Base-by-base conservation (phyloP, 2,113 vertebrate species). In the Beaufortia kweichowensis region DNA sequence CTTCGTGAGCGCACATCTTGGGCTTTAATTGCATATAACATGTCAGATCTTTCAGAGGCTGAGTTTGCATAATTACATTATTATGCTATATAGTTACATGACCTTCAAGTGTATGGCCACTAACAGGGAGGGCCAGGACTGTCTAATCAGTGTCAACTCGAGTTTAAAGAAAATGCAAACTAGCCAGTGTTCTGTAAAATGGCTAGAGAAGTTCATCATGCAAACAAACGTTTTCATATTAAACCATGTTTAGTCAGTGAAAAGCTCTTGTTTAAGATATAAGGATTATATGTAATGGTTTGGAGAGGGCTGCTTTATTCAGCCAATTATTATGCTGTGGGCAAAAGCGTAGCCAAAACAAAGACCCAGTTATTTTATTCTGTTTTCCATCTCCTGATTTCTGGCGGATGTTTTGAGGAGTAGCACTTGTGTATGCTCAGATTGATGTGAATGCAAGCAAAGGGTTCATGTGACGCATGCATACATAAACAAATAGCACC, bases 401-500 rank as follows among this genome's bases (percentile, higher is more conserved):
- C 83, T 77, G n/a, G 76, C 79, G 86, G n/a, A 46, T 24, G 33
- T 29, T 84, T 77, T 60, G 78, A 77, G 68, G 77, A 82, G 33
- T 28, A 48, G 35, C 39, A 35, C 14, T 23, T 28, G n/a, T 53
- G 48, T 63, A 63, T 78, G 46, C 55, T 63, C 48, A 50, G 55
- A 76, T 17, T 56, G 33, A 33, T 76, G 43, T 50, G 39, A 71
- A 62, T 26, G 17, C 39, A 75, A 61, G 39, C 21, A 46, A 75
- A 21, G 33, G 39, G 68, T 87, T 87, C 84, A 86, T 89, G 85
- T 86, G 88, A 82, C 87, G 80, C 84, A 87, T 88, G 84, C 87
- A 88, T 90, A 86, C 86, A 90, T 86, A 89, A 90, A 91, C 85
- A 91, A 90, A 90, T 88, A 89, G 86, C 85, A 88, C 86, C 88